A percentile compares a stretch with the other conserved stretches of the same genome.
Conservation (phyloP, 2,888 invertebrate genomes). For the Siphlonurus alternatus region DNA sequence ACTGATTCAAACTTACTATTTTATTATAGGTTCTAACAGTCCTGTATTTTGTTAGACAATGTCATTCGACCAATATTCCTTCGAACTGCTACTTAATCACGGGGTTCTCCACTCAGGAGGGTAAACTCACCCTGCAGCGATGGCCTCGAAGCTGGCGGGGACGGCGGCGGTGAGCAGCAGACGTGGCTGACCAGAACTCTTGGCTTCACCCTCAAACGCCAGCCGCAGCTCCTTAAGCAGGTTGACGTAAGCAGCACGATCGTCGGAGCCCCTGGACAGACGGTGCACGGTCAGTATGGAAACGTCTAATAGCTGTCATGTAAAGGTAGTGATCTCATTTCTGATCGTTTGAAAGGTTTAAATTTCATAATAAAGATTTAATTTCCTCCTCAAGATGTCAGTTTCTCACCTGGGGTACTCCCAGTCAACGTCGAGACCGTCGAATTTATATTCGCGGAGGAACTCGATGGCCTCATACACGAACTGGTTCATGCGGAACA, state of each 20-base stretch:
- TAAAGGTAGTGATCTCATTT: no score
- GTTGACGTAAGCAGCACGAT: conserved; percentile 67
- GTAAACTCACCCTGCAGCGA: conserved; percentile 57
- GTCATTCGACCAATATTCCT: no score
- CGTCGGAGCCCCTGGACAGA: conserved; percentile 75
- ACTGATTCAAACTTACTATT: no score
- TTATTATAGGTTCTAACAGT: no score
- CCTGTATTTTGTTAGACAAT: no score
- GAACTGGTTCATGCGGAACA: conserved; percentile 88
- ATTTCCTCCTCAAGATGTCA: no score
- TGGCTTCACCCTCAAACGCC: conserved; percentile 85
- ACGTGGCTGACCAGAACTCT: conserved; percentile 63
- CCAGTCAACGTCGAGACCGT: conserved; percentile 88
- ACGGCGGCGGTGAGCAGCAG: conserved; percentile 75
- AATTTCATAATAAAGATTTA: conserved; percentile 6
- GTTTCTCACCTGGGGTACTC: conserved; percentile 61
- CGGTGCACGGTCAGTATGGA: conserved; percentile 7
- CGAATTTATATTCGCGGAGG: conserved; percentile 76
- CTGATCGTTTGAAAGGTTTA: no score
- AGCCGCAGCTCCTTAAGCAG: conserved; percentile 72
- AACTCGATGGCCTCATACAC: conserved; percentile 91
- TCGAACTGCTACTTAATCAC: no score
- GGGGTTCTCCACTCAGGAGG: no score
- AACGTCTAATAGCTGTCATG: no score
- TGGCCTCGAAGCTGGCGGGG: conserved; percentile 84